Conservation (phyloP, 2,888 invertebrate genomes). For the Vanessa cardui region DNA sequence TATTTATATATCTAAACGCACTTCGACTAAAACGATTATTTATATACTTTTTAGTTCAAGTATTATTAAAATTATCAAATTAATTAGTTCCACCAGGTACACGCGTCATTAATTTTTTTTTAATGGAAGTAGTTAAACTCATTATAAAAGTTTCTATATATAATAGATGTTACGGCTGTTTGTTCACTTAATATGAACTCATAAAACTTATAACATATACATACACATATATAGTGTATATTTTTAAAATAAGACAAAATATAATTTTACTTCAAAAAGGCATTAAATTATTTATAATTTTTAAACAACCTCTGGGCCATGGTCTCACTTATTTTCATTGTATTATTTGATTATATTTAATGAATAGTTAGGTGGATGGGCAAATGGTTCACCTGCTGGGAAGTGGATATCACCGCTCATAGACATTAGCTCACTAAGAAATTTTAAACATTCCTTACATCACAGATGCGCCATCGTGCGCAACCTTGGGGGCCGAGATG, state of each 20-base stretch:
- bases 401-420: no score
- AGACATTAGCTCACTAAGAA: no score
- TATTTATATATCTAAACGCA: no score
- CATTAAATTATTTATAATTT: no score
- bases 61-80: conserved; percentile 1
- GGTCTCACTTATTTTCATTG: no score
- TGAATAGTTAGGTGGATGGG: no score
- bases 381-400: no score
- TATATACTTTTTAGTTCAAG: neutral
- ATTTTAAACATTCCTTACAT: no score
- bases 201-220: neutral
- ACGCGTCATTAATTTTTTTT: conserved; percentile 17
- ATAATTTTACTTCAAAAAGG: neutral
- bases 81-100: conserved; percentile 24
- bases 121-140: neutral
- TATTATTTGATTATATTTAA: no score
- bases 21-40: neutral
- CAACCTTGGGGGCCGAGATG: no score
- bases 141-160: neutral
- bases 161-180: neutral
- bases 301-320: no score
- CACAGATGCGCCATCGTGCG: no score
- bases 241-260: neutral
- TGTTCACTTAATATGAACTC: neutral
- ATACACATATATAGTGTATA: neutral